phyloP scores from a whole-genome alignment of 2,113 vertebrate genomes.

The Callopanchax toddi region DNA sequence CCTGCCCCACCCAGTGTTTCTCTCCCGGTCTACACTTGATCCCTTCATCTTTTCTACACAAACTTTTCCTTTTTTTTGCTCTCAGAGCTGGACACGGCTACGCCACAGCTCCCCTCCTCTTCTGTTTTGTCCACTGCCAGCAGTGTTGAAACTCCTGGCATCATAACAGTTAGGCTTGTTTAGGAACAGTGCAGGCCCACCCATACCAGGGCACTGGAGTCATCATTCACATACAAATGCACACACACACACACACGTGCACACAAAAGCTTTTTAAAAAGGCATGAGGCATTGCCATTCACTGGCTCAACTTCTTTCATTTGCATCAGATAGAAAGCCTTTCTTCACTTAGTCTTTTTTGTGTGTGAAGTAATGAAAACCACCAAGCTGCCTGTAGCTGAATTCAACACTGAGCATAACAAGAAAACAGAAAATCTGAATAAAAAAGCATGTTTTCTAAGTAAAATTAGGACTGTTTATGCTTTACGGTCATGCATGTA shows the following conservation, averaged over 20 bases:
- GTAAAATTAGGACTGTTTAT: not conserved
- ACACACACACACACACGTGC: constrained; percentile 21
- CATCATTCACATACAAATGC: constrained; percentile 40
- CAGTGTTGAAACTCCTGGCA: constrained; percentile 70
- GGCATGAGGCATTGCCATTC: constrained; percentile 57
- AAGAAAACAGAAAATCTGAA: constrained; percentile 5
- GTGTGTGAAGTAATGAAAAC: constrained; percentile 51
- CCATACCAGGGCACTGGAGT: constrained; percentile 58
- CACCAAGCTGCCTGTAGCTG: constrained; percentile 38
- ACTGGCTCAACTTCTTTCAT: constrained; percentile 64
- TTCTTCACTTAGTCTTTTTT: constrained; percentile 49
- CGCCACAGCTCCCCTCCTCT: constrained; percentile 29
- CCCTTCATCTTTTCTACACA: constrained; percentile 48
- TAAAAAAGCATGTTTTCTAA: not conserved
- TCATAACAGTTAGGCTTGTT: constrained; percentile 56
- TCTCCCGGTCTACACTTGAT: constrained; percentile 20
- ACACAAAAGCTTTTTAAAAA: constrained; percentile 46
- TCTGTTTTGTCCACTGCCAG: constrained; percentile 63
- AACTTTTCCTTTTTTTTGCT: constrained; percentile 47
- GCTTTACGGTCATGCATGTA: no score
- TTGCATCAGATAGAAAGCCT: constrained; percentile 63
- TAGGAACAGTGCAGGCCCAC: constrained; percentile 36
- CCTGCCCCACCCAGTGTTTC: constrained; percentile 49
- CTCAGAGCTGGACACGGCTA: constrained; percentile 26
- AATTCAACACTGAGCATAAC: constrained; percentile 20